Evolutionary conservation across 2,797 vertebrate species (phyloP), one percentile per base, ranked within the genome.

Genomic region (Rachycentron canadum): DNA sequence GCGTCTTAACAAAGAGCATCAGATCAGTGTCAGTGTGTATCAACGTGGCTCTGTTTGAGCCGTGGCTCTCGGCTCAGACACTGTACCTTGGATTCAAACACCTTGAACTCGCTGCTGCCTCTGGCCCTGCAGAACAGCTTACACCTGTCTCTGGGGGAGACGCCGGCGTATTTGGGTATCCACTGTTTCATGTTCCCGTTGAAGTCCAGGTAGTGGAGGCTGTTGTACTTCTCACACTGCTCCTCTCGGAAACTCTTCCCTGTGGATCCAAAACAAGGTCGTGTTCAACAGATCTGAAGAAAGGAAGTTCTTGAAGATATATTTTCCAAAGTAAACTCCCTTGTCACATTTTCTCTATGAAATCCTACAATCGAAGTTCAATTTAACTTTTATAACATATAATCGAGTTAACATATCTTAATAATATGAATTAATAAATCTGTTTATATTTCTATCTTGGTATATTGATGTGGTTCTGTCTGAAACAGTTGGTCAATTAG

Each of bases 151-250:
- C 96, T 93, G 11, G 97, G 97, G 2, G 97, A 97, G 53, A 99
- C 97, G 0, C 97, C 98, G 0, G 98, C 91, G 0, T 98, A 99
- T 83, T 99, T 99, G 16, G 98, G 98, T 65, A 99, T 96, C 98
- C 98, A 99, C 83, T 97, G 94, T 67, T 97, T 94, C 47, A 84
- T 79, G 25, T 96, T 96, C 14, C 98, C 97, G 0, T 93, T 93
- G 78, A 91, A 41, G 57, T 98, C 97, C 0, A 96, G 94, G 65
- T 96, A 95, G 88, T 95, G 96, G 72, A 93, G 95, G 83, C 90
- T 95, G 86, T 98, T 97, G 88, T 99, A 97, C 88, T 96, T 97
- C 90, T 97, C 97, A 61, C 98, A 99, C 86, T 99, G 98, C 90
- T 98, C 95, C 86, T 99, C 97, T 87, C 98, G 92, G 88, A 99